Base-by-base conservation (phyloP, 2,888 invertebrate species). In the Caenorhabditis doughertyi region DNA sequence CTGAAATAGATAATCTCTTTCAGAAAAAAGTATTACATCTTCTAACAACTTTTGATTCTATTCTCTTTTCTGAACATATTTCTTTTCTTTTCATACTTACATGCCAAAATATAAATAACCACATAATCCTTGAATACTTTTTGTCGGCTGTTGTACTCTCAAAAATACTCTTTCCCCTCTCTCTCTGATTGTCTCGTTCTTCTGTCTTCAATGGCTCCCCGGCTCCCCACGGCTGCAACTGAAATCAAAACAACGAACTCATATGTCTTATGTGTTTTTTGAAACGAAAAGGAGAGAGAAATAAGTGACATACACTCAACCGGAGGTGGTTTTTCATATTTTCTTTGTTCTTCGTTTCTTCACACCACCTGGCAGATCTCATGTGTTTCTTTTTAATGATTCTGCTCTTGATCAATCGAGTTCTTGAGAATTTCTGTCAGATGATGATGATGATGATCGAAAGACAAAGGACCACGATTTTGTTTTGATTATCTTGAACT, bases 171-270 rank as follows among this genome's bases (percentile, higher is more conserved):
- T 27, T 13, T 44, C 49, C 21, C 18, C 18, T 42, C 25, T 47
- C n/a, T 60, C 60, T 23, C 64, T 64, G 64, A 64, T 64, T 64
- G 64, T 64, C 64, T 64, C 49, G 21, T 21, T 47, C 27, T n/a
- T n/a, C 29, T 23, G 16, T 42, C 42, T 16, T 42, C 11, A 13
- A 32, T 9, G 39, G 16, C 39, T 16, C 16, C 39, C 39, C 9
- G 4, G 4, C 5, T 32, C 32, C 18, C 35, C 9, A 35, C 35
- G 5, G 44, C 44, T 47, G 44, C 13, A 18, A 5, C 25, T 32
- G 51, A 51, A 65, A 72, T 72, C 72, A 72, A 62, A 72, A 72
- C 70, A 72, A 72, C 44, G 60, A 72, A 72, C 72, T 72, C 72
- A 62, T 60, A 71, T 68, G 55, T 65, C 49, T 64, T 62, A 25